Evolutionary conservation across 2,888 invertebrate species (phyloP), one percentile per base, ranked within the genome.

Genomic region (Eulithis testata): DNA sequence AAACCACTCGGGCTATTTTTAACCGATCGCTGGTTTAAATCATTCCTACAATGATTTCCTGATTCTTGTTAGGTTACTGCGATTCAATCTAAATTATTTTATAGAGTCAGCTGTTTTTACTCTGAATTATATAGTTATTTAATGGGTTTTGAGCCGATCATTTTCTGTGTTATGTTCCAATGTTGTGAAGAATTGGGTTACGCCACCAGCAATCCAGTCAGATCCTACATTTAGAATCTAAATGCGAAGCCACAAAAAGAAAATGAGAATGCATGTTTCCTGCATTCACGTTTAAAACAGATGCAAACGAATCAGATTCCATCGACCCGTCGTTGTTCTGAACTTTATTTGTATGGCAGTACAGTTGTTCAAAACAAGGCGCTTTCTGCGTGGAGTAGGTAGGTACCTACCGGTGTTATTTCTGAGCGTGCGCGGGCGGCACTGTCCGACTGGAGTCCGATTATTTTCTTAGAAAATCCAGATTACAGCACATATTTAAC

Each of bases 391-490:
- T 47, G 31, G 44, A 72, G 65, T n/a, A n/a, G n/a, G n/a, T n/a
- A n/a, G n/a, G n/a, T 65, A 69, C 69, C 67, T 74, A 72, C 51
- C 76, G 68, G 69, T 72, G 77, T 79, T 87, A 87, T 87, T 86
- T 87, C 68, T 73, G 85, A 81, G 74, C 72, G 73, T 77, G 80
- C 76, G 83, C 81, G 75, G 78, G 82, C 79, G 76, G 74, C 62
- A 63, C 73, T 63, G 63, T 72, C 73, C 72, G 70, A 66, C 85
- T 85, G 82, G 81, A 85, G 78, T 77, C 76, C 66, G 78, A 76
- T 77, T 71, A 76, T 75, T 85, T 40, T 84, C 86, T 78, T 70
- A 71, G 84, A 85, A 86, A 80, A 78, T 78, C 76, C 78, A 81
- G 81, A 85, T 82, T 80, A 81, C 78, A 77, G 72, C 70, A 72